Evolutionary conservation across 2,113 vertebrate genomes (phyloP), one percentile per base, ranked within the genome.

Genomic region (Thamnophis sirtalis): DNA sequence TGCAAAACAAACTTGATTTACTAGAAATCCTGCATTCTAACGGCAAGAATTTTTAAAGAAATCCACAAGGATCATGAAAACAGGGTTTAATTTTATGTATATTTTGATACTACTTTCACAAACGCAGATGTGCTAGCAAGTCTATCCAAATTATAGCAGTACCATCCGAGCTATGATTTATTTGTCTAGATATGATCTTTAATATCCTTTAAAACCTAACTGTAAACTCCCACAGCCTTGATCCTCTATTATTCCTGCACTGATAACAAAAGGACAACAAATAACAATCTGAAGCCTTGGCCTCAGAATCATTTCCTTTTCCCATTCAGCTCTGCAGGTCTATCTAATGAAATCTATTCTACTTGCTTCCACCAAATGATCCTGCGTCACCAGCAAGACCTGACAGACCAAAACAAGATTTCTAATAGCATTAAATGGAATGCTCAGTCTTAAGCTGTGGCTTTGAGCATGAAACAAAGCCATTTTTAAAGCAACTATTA

Each of bases 191-290:
- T 96, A 96, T 49, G 55, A 96, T 96, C 95, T 94, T 86, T 93
- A 96, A 96, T 96, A 95, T 96, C 94, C 86, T n/a, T 24, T 0
- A 84, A 86, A 73, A 90, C 51, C n/a, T 55, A 68, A 91, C 51
- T 92, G 86, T 88, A 94, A 58, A 43, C 85, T 86, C 0, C 2
- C 1, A 22, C 88, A 33, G 87, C 63, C 86, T 8, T 17, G 50
- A 38, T 86, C 48, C 49, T 86, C 22, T 89, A 50, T 56, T 91
- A 88, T 91, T 54, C 21, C 53, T 58, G 91, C 51, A 38, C 49
- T 58, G 85, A 92, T 92, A 92, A 80, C 73, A 73, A 68, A 1
- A 48, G 86, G 43, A 50, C 50, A 26, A 60, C 17, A 11, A 11
- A 1, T 17, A 43, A 21, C 22, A 13, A 91, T 55, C 21, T 68